Conservation (phyloP, 2,113 vertebrate species). For the Tichodroma muraria region DNA sequence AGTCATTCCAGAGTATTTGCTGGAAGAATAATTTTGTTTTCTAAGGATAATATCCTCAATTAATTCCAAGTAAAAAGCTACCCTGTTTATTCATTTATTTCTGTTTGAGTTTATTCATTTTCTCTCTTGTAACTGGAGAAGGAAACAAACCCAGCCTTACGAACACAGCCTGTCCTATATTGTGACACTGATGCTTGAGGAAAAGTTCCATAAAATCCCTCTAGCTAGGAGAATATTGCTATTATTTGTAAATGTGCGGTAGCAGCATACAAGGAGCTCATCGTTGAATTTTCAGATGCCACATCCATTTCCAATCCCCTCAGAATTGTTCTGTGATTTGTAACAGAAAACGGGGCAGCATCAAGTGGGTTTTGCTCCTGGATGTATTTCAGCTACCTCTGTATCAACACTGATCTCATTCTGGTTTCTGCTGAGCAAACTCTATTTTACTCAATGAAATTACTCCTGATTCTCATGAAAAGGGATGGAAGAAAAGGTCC, state of each 20-base stretch:
- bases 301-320: not conserved
- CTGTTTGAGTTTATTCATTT: not conserved
- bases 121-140: not conserved
- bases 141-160: not conserved
- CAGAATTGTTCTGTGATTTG: not conserved
- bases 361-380: not conserved
- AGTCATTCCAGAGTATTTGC: not conserved
- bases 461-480: not conserved
- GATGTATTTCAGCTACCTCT: not conserved
- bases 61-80: not conserved
- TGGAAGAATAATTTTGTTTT: not conserved
- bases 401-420: not conserved
- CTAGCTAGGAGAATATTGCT: not conserved
- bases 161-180: not conserved
- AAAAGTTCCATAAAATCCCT: not conserved
- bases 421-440: not conserved
- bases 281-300: not conserved
- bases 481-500: not conserved
- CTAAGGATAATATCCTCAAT: not conserved
- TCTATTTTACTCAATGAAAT: not conserved
- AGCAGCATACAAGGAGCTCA: not conserved
- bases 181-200: not conserved
- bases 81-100: not conserved
- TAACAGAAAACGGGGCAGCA: not conserved
- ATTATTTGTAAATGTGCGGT: not conserved